These are phyloP conservation scores for Mimas tiliae DNA, from an alignment of 2,888 invertebrate species.

Conservation along the genomic window DNA sequence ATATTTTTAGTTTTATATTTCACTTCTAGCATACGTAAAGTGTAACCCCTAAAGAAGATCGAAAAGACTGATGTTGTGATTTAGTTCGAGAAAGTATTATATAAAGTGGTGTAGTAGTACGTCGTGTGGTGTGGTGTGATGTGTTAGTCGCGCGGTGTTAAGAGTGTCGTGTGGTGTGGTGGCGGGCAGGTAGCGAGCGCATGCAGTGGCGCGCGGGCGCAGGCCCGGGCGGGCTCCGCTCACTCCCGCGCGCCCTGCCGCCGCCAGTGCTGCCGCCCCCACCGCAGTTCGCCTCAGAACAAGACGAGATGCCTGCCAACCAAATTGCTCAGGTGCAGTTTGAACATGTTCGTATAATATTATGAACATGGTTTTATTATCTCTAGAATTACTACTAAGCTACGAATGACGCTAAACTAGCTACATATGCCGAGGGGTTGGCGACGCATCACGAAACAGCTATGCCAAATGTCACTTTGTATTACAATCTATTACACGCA, in stretches of 20 bases:
- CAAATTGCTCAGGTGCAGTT: slow-evolving; percentile 77
- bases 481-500: too few relatives aligned
- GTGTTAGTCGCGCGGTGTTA: slow-evolving; percentile 36
- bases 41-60: not conserved
- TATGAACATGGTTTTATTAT: not conserved
- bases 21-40: not conserved
- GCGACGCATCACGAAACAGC: too few relatives aligned
- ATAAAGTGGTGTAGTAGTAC: not conserved
- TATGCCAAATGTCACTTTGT: too few relatives aligned
- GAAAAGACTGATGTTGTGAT: slow-evolving; percentile 36
- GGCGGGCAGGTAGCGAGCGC: slow-evolving; percentile 71
- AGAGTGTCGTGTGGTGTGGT: slow-evolving; percentile 52
- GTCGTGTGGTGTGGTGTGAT: slow-evolving; percentile 19
- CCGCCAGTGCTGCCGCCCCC: slow-evolving; percentile 78
- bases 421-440: too few relatives aligned
- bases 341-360: not conserved
- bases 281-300: slow-evolving; percentile 76
- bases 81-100: not conserved
- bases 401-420: too few relatives aligned
- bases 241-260: slow-evolving; percentile 79
- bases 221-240: slow-evolving; percentile 78
- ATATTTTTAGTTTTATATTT: not conserved
- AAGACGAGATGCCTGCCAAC: slow-evolving; percentile 80
- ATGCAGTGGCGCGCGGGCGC: slow-evolving; percentile 82
- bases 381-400: not conserved